Base-by-base conservation (phyloP, 2,888 invertebrate genomes). In the Mesochorus sp. region DNA sequence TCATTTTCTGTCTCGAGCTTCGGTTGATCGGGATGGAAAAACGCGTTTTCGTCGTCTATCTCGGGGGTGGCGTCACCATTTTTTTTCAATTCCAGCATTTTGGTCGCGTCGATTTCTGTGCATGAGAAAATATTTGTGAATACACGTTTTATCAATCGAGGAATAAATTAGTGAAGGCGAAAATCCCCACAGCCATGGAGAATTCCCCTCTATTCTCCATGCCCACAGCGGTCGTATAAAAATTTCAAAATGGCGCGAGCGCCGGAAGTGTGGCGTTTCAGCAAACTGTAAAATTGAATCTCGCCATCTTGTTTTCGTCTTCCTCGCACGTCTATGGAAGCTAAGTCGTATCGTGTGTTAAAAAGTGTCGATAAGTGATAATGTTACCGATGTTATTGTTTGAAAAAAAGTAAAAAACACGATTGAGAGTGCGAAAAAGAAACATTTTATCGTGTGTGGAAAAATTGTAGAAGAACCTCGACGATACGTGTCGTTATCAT, bases 1-100 rank as follows among this genome's bases (percentile, higher is more conserved):
- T 80, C 80, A 24, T 81, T 70, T 59, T 73, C 70, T 73, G 51
- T 42, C 1, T 62, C 28, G 12, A 14, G 51, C 47, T 42, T 78
- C 1, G 71, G 24, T 19, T 55, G 28, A 44, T 73, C 51, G 19
- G 24, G 26, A 14, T n/a, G 6, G 3, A 39, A 6, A 2, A 10
- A 12, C 37, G 37, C 47, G 24, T 44, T 21, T 8, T 24, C 53
- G 17, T 34, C 10, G 28, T 44, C 21, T 3, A 19, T 10, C 39
- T 26, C 62, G 49, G 42, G 2, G 31, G 21, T 21, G 12, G 21
- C 17, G 6, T 37, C 61, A 21, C 28, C 10, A 24, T 21, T n/a
- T 8, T 73, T 37, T 12, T 26, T 3, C 6, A 28, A 10, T 6
- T 68, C 70, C 17, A 34, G 42, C 42, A 72, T 62, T 31, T 62